Percentiles rank a stretch among this genome's conserved stretches.
phyloP scores from a whole-genome alignment of 2,888 invertebrate genomes.

The Crepidodera aurea region DNA sequence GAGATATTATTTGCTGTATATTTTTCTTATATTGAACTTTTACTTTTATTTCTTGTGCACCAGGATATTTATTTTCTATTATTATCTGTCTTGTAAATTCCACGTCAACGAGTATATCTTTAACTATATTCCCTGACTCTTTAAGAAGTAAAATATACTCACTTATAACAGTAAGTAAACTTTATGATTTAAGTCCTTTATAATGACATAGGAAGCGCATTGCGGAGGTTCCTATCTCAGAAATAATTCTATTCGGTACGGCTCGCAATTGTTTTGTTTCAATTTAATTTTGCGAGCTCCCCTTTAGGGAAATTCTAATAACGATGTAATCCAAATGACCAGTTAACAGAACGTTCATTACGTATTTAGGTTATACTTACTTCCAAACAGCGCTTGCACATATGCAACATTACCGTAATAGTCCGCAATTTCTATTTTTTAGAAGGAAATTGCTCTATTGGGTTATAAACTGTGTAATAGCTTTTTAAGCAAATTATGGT shows the following conservation, averaged over 20 bases:
- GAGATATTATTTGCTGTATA: too few species aligned
- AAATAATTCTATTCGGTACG: background rate
- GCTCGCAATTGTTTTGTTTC: constrained; percentile 22
- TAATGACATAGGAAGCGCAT: background rate
- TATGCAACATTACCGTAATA: constrained; percentile 8
- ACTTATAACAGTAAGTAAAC: too few species aligned
- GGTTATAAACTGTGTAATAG: too few species aligned
- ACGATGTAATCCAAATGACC: constrained; percentile 23
- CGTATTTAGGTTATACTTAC: constrained; percentile 13
- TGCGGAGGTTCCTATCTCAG: background rate
- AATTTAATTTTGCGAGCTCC: constrained; percentile 18
- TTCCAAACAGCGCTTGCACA: background rate
- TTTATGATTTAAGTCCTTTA: background rate
- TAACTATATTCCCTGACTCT: too few species aligned
- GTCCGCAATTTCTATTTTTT: background rate
- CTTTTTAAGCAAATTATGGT: too few species aligned
- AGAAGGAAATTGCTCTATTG: too few species aligned
- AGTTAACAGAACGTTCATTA: constrained; percentile 20
- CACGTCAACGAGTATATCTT: too few species aligned
- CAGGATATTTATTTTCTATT: too few species aligned
- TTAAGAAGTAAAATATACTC: too few species aligned
- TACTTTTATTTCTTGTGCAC: too few species aligned
- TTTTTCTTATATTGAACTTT: too few species aligned
- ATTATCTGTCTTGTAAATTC: too few species aligned
- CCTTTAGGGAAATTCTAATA: constrained; percentile 19